Evolutionary conservation across 2,797 vertebrate species (phyloP).

Genomic region (Amblyopsis hoosieri): DNA sequence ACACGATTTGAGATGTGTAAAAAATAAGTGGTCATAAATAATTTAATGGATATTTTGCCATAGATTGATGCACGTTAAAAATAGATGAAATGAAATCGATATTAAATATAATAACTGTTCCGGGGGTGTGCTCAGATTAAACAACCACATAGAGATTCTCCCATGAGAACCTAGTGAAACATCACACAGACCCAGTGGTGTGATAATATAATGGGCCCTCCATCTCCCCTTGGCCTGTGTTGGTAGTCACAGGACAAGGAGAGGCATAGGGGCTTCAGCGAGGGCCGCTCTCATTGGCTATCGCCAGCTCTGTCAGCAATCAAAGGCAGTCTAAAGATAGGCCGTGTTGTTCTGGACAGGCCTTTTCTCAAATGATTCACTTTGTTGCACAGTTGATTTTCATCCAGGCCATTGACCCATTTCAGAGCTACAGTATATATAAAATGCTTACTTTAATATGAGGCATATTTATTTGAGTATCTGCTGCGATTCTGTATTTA

Average conservation of each 20-base stretch:
- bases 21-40: no score
- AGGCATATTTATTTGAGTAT: no score
- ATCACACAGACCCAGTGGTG: conserved; percentile 18
- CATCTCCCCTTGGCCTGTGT: conserved; percentile 33
- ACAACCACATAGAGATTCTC: conserved; percentile 15
- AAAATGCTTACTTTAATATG: no score
- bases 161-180: conserved; percentile 17
- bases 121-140: neutral
- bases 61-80: no score
- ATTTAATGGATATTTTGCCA: no score
- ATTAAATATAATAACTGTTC: no score
- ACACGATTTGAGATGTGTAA: no score
- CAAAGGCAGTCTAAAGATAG: conserved; percentile 36
- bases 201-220: conserved; percentile 18
- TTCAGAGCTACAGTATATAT: neutral
- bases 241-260: conserved; percentile 16
- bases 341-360: conserved; percentile 10
- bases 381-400: conserved; percentile 19
- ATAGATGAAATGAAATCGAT: no score
- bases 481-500: no score
- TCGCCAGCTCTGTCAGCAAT: conserved; percentile 13
- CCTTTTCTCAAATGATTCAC: conserved; percentile 17
- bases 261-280: neutral
- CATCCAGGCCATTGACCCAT: conserved; percentile 4
- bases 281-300: conserved; percentile 4